A percentile compares a stretch with the other conserved stretches of the same genome.
phyloP scores from a whole-genome alignment of 2,797 vertebrate genomes.

The Eurystomus glaucurus region DNA sequence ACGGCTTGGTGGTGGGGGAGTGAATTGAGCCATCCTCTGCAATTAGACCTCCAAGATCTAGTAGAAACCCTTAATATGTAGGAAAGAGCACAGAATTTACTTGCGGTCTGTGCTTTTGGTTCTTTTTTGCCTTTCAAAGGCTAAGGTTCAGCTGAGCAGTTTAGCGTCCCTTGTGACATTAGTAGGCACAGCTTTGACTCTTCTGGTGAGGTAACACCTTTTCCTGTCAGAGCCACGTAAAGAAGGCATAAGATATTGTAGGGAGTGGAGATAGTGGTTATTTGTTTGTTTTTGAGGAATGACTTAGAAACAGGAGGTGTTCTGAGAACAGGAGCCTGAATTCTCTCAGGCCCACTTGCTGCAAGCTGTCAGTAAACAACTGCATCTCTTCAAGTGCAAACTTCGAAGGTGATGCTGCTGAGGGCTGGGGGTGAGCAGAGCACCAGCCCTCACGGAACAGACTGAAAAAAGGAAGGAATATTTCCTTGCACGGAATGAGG shows the following conservation, averaged over 20 bases:
- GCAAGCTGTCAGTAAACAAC: neutral
- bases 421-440: neutral
- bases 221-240: neutral
- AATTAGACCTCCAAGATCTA: neutral
- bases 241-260: neutral
- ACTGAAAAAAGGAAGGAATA: neutral
- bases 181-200: neutral
- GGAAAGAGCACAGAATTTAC: neutral
- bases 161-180: neutral
- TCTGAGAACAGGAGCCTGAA: neutral
- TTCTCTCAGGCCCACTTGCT: neutral
- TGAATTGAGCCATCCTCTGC: neutral
- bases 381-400: neutral
- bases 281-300: neutral
- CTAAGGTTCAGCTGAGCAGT: neutral
- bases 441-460: neutral
- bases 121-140: neutral
- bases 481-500: neutral
- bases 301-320: neutral
- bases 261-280: neutral
- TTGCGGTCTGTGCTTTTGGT: neutral
- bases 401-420: neutral
- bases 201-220: neutral
- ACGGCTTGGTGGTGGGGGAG: accelerated
- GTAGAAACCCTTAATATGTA: neutral